Base-by-base conservation (phyloP, 2,888 invertebrate genomes). In the Yponomeuta malinellus region DNA sequence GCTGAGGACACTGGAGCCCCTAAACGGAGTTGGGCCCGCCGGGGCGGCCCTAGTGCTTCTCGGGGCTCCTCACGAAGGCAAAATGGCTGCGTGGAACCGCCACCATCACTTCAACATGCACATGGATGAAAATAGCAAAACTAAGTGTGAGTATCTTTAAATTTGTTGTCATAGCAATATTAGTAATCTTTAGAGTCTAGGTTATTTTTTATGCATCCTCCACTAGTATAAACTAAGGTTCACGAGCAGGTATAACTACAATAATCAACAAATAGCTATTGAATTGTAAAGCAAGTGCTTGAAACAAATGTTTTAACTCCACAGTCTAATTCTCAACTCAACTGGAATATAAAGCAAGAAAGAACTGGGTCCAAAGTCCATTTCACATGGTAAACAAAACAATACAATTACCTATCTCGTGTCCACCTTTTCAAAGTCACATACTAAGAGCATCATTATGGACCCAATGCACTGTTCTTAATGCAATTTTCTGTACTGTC, bases 51-150 rank as follows among this genome's bases (percentile, higher is more conserved):
- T 91, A 81, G 92, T 90, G 89, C 91, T 91, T 89, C 92, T 92
- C 87, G 92, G 92, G 93, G 92, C 92, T 92, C 92, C 92, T 82
- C 91, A 91, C 91, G 90, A 90, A 90, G 93, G 93, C 93, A 93
- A 93, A 90, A 94, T 94, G 94, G 94, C 94, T 83, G 93, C 93
- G 93, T 95, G 95, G 95, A 95, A 95, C 87, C 95, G 95, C 90
- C 95, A 95, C 92, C 95, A 95, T 89, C 95, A 95, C 89, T 93
- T 94, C 89, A 91, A 87, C 85, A 93, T 95, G 94, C 94, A 95
- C 83, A 94, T 95, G 94, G 95, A 95, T 78, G 93, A 93, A 87
- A 95, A 94, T 91, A 93, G 93, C 85, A 95, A 95, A 91, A 93
- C 93, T 81, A 95, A 95, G 93, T 90, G 95, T 95, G 87, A 94